Base-by-base conservation (phyloP, 2,113 vertebrate genomes). In the Pao palembangensis region DNA sequence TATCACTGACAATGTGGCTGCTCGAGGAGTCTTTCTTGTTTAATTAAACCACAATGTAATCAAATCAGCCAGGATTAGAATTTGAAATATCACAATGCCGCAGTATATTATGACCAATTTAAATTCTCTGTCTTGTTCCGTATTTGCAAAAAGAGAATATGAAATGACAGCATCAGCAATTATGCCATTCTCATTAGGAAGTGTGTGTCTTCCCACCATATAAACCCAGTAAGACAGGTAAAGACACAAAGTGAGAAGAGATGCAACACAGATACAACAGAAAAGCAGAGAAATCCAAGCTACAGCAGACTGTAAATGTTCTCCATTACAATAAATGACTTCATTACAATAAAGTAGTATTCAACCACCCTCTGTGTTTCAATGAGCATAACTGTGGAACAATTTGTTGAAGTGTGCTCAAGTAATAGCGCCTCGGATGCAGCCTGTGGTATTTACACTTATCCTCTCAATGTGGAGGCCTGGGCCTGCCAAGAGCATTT, bases 381-480 rank as follows among this genome's bases (percentile, higher is more conserved):
- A 77, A 83, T 67, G 80, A 75, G 66, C 73, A 47, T 60, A 64
- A 84, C 72, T 71, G 72, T 64, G 64, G 75, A 72, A 77, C 57
- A 60, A 81, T 79, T 83, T 67, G 66, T 56, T 83, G 63, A 79
- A 83, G 82, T 76, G 78, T 78, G 79, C 55, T 82, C 66, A 78
- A 78, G 80, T 77, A 80, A 81, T 70, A 73, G 78, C 64, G 72
- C 77, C 69, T 79, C 58, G 19, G 70, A 80, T 81, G 74, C 66
- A 75, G 82, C 64, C 76, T 71, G 68, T 68, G 66, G 80, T 84
- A 85, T 86, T 88, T 86, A 85, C 75, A 86, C 80, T 73, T 75
- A 75, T 83, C 68, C 69, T 73, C 67, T 75, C 65, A 58, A 76
- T 74, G 75, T 70, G 71, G 51, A 18, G 49, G 69, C 64, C 59